Conservation (phyloP, 2,797 vertebrate genomes). For the Sylvilagus floridanus region DNA sequence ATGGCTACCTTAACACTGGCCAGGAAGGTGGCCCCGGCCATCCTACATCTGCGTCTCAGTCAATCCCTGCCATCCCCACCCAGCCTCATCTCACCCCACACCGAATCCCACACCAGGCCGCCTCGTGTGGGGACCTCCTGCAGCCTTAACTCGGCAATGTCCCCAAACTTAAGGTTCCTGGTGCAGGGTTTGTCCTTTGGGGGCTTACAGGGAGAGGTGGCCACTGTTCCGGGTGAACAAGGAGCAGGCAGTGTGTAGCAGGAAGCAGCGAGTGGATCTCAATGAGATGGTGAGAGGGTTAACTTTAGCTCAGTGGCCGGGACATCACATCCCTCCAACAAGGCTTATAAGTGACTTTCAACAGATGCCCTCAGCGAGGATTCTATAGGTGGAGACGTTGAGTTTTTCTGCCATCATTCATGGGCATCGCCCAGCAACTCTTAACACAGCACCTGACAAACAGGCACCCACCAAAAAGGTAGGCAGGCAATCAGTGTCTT, state of each 20-base stretch:
- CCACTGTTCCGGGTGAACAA: neutral
- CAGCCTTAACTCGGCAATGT: neutral
- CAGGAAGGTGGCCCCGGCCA: neutral
- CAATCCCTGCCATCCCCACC: neutral
- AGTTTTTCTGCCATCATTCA: neutral
- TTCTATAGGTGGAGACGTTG: neutral
- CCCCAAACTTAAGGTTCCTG: neutral
- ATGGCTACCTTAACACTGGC: neutral
- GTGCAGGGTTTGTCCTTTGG: neutral
- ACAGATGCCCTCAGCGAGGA: neutral
- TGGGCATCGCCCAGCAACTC: neutral
- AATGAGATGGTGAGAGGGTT: neutral
- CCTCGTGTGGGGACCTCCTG: neutral
- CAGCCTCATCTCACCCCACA: neutral
- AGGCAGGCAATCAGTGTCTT: neutral
- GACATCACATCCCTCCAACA: rapidly evolving
- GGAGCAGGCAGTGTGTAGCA: neutral
- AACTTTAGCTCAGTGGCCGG: neutral
- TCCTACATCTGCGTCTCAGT: neutral
- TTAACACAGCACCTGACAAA: neutral
- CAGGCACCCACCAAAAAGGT: neutral
- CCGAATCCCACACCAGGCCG: neutral
- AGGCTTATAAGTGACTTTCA: neutral
- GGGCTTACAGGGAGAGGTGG: neutral
- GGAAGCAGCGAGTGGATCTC: neutral